These are phyloP conservation scores for Drosophila mettleri DNA, from an alignment of 2,888 invertebrate genomes.

Conservation along the genomic window DNA sequence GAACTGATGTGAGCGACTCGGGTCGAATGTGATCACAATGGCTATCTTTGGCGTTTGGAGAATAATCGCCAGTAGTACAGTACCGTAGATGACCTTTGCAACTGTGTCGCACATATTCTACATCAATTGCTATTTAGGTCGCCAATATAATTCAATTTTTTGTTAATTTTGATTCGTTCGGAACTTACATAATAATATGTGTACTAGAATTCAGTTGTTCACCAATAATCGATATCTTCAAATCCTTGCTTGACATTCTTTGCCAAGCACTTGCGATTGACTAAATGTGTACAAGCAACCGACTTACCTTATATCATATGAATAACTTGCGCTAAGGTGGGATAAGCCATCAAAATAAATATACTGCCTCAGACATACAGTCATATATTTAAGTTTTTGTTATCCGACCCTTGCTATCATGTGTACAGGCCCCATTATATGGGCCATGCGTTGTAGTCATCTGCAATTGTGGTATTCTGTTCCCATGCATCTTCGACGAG, in stretches of 20 bases:
- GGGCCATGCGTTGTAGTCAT: too few species aligned
- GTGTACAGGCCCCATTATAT: too few species aligned
- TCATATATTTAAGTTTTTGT: too few species aligned
- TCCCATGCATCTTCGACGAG: too few species aligned
- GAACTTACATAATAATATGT: conserved; percentile 8
- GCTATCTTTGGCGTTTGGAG: conserved; percentile 1
- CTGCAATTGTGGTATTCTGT: too few species aligned
- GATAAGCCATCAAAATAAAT: too few species aligned
- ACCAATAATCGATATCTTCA: neutral
- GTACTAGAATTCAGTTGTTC: neutral
- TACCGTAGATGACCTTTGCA: conserved; percentile 7
- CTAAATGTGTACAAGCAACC: too few species aligned
- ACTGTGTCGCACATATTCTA: conserved; percentile 5
- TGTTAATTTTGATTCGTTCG: neutral
- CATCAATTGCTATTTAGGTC: neutral
- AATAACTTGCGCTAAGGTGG: too few species aligned
- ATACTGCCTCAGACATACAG: too few species aligned
- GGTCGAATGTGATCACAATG: conserved; percentile 1
- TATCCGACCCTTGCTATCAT: too few species aligned
- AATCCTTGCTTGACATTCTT: neutral
- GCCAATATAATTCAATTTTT: neutral
- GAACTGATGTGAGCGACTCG: conserved; percentile 5
- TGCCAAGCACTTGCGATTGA: neutral
- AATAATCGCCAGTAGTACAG: conserved; percentile 3
- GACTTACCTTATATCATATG: too few species aligned